phyloP scores from a whole-genome alignment of 2,797 vertebrate species.

The Manis crassicaudata region DNA sequence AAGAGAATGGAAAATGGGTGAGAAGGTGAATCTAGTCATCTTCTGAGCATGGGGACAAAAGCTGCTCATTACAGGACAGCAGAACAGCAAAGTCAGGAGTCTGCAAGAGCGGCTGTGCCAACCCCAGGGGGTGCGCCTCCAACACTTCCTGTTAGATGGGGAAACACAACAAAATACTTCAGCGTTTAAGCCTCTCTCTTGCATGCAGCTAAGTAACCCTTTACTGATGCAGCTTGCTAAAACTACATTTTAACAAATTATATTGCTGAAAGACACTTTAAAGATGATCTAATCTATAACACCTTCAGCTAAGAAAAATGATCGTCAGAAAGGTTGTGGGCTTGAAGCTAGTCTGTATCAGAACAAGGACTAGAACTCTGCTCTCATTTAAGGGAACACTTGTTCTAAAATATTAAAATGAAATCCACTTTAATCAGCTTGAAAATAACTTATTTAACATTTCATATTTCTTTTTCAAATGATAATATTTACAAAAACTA shows the following conservation, averaged over 20 bases:
- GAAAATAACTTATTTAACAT: background rate
- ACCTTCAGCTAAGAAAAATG: background rate
- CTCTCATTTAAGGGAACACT: background rate
- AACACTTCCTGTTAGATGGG: background rate
- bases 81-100: background rate
- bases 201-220: background rate
- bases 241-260: slow-evolving; percentile 19
- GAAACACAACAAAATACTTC: background rate
- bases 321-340: background rate
- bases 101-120: background rate
- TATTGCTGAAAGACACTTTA: background rate
- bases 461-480: background rate
- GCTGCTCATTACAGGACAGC: background rate
- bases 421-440: background rate
- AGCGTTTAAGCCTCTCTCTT: background rate
- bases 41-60: background rate
- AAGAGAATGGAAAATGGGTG: background rate
- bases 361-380: background rate
- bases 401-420: slow-evolving; percentile 42
- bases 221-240: background rate
- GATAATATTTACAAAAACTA: background rate
- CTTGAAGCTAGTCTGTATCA: background rate
- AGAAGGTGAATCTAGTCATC: background rate
- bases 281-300: background rate
- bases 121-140: background rate